Base-by-base conservation (phyloP, 2,113 vertebrate species). In the Gopherus flavomarginatus region DNA sequence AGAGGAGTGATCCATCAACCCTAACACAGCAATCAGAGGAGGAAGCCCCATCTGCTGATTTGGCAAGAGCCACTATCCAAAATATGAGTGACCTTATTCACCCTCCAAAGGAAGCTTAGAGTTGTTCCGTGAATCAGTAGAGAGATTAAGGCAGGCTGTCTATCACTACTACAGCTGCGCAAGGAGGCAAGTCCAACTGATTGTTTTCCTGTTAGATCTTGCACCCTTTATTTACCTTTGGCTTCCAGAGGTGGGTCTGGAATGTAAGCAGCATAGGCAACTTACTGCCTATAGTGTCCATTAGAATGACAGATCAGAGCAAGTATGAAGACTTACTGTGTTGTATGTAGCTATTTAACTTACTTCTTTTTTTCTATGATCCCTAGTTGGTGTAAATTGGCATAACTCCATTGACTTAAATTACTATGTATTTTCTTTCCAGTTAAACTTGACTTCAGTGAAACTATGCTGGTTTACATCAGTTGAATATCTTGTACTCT, bases 1-100 rank as follows among this genome's bases (percentile, higher is more conserved):
- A 11, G 80, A 0, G 1, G 19, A 49, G 6, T 0, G 1, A 50
- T 75, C 44, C 7, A 21, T 47, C n/a, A 35, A 3, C 4, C 87
- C 86, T 84, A 54, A 14, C 19, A 81, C 57, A 86, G 13, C 16
- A 75, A 17, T 3, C 87, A 81, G 50, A 79, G n/a, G 27, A 27
- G 8, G 53, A 87, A 84, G 2, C 26, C 54, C 53, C 3, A 11
- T 2, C 3, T 87, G 5, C 1, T 22, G 5, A 56, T 87, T 83
- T 50, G 79, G 14, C 29, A 56, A 26, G 81, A 87, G 22, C 53
- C 53, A 57, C 56, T 57, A 11, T 27, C 27, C 57, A 59, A 29
- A 59, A 59, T 29, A 59, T 59, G 11, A 59, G 57, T 59, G 12
- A 59, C 57, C 27, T 31, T 31, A 14, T 59, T 59, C 57, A 0